Conservation (phyloP, 92 coral and sea anemone genomes). For the Pocillopora meandrina region DNA sequence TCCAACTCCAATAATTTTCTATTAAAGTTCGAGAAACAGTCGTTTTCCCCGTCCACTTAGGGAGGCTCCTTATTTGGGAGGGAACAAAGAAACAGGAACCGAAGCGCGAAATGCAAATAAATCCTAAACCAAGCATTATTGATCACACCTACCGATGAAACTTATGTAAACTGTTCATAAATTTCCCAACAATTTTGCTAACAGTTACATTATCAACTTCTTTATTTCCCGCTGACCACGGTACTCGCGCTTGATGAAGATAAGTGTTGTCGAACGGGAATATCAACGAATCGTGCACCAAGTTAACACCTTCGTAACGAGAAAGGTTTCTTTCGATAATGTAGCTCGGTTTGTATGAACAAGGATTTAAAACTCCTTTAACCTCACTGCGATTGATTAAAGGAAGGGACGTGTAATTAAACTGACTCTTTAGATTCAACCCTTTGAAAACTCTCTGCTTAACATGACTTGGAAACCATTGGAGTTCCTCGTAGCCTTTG, state of each 20-base stretch:
- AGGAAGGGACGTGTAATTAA: conserved; percentile 19
- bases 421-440: conserved; percentile 6
- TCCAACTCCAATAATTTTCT: too few species aligned
- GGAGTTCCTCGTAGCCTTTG: not conserved
- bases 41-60: too few species aligned
- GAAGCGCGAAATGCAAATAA: too few species aligned
- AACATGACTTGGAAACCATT: conserved; percentile 24
- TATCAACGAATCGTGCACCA: conserved; percentile 16
- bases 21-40: too few species aligned
- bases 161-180: conserved; percentile 1
- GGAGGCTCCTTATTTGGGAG: too few species aligned
- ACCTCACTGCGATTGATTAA: not conserved
- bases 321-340: conserved; percentile 24
- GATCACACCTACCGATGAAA: conserved; percentile 16
- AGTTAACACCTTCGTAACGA: conserved; percentile 37
- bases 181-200: conserved; percentile 1
- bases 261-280: conserved; percentile 27
- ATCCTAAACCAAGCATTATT: not conserved
- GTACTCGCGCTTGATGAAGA: not conserved
- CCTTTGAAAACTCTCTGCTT: conserved; percentile 21
- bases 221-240: conserved; percentile 19
- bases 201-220: conserved; percentile 11
- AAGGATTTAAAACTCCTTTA: conserved; percentile 16
- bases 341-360: conserved; percentile 41
- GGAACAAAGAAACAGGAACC: too few species aligned